Evolutionary conservation across 2,797 vertebrate species (phyloP).

Genomic region (Cryptoblepharus egeriae): DNA sequence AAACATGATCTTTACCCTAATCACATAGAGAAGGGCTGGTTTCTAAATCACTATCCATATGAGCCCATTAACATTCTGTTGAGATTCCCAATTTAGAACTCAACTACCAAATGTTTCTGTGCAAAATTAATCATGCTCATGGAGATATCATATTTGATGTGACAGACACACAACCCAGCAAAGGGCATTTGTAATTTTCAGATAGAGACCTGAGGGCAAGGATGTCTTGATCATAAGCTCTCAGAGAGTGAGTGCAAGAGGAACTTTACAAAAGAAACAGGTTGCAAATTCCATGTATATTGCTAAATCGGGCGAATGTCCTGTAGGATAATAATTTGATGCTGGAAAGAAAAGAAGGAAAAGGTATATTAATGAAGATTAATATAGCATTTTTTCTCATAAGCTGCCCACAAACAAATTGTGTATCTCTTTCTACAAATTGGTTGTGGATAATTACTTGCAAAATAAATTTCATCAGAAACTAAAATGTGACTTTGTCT

Average conservation of each 20-base stretch:
- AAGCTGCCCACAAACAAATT: constrained; percentile 1
- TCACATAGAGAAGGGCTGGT: too few species aligned
- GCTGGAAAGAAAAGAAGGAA: constrained; percentile 6
- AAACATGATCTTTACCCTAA: too few species aligned
- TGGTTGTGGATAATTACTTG: constrained; percentile 14
- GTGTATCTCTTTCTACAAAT: background rate
- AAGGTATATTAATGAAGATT: constrained; percentile 1
- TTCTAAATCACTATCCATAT: too few species aligned
- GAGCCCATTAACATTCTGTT: background rate
- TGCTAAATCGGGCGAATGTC: background rate
- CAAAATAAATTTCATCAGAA: constrained; percentile 12
- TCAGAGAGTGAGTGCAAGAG: background rate
- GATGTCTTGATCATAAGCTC: background rate
- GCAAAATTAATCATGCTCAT: background rate
- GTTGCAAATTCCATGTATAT: background rate
- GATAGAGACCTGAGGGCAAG: too few species aligned
- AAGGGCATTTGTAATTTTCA: background rate
- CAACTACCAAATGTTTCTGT: background rate
- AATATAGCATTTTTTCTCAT: background rate
- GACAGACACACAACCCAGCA: background rate
- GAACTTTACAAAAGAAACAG: background rate
- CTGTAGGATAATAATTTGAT: constrained; percentile 1
- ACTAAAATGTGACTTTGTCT: background rate
- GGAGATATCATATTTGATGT: background rate
- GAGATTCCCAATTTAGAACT: background rate